Conservation (phyloP, 2,797 vertebrate genomes). For the Onychomys leucogaster region DNA sequence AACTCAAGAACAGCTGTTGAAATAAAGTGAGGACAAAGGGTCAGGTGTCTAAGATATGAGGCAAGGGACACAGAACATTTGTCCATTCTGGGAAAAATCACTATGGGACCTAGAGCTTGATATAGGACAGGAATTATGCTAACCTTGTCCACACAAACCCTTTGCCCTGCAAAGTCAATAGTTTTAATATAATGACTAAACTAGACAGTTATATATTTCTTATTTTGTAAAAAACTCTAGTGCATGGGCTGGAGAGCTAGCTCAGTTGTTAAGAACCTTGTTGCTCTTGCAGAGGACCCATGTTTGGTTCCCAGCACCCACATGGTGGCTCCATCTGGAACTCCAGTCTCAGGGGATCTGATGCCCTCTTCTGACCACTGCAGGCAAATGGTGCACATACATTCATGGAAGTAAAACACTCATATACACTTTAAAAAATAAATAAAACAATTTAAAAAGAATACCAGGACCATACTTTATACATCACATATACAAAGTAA, state of each 20-base stretch:
- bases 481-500: not conserved
- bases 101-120: not conserved
- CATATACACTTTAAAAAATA: not conserved
- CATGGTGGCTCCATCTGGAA: too few relatives aligned
- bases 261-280: not conserved
- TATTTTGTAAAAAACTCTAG: slow-evolving; percentile 37
- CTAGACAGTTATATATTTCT: not conserved
- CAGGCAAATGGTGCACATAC: not conserved
- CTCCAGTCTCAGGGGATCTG: not conserved
- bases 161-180: not conserved
- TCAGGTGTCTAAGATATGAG: slow-evolving; percentile 58
- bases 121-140: not conserved
- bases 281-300: not conserved
- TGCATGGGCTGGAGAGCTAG: not conserved
- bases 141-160: not conserved
- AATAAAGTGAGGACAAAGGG: slow-evolving; percentile 61
- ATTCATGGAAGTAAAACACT: not conserved
- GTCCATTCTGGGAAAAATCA: not conserved
- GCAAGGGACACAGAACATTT: not conserved
- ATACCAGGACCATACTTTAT: not conserved
- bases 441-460: not conserved
- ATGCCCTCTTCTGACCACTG: not conserved
- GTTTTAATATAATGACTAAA: slow-evolving; percentile 27
- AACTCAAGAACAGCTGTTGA: slow-evolving; percentile 75
- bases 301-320: not conserved